Conservation (phyloP, 2,888 invertebrate genomes). For the Isoperla grammatica region DNA sequence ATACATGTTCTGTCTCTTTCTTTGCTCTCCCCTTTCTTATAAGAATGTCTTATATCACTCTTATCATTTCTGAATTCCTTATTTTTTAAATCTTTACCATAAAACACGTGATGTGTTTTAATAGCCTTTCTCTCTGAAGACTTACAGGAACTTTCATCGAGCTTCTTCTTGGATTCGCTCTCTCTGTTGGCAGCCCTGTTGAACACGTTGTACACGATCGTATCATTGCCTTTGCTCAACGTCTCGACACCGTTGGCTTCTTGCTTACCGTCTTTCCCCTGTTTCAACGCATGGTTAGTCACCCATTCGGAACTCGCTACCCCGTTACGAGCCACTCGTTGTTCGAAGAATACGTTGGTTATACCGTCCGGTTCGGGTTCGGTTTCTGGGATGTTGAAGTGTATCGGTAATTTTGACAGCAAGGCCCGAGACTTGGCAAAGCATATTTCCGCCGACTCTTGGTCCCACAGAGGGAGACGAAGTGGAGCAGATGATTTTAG, state of each 20-base stretch:
- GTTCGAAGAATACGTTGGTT: neutral
- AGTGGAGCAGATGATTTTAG: conserved; percentile 41
- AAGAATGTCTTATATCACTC: neutral
- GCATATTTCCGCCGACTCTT: conserved; percentile 66
- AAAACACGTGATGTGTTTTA: neutral
- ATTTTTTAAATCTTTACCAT: neutral
- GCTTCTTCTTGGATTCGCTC: too few relatives aligned
- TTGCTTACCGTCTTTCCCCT: neutral
- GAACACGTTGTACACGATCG: neutral
- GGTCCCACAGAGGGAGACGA: conserved; percentile 62
- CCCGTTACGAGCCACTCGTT: too few relatives aligned
- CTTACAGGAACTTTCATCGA: too few relatives aligned
- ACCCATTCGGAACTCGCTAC: neutral
- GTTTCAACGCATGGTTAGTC: neutral
- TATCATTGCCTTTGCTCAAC: neutral
- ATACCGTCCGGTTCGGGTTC: too few relatives aligned
- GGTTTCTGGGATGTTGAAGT: neutral
- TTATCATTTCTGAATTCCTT: neutral
- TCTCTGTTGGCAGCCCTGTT: neutral
- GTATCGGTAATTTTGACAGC: conserved; percentile 43
- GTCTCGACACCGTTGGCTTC: neutral
- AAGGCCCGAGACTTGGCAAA: conserved; percentile 66
- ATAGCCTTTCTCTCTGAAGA: too few relatives aligned
- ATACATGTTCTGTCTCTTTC: neutral
- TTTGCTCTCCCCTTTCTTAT: neutral